Evolutionary conservation across 2,113 vertebrate genomes (phyloP).

Genomic region (Siphamia tubifer): DNA sequence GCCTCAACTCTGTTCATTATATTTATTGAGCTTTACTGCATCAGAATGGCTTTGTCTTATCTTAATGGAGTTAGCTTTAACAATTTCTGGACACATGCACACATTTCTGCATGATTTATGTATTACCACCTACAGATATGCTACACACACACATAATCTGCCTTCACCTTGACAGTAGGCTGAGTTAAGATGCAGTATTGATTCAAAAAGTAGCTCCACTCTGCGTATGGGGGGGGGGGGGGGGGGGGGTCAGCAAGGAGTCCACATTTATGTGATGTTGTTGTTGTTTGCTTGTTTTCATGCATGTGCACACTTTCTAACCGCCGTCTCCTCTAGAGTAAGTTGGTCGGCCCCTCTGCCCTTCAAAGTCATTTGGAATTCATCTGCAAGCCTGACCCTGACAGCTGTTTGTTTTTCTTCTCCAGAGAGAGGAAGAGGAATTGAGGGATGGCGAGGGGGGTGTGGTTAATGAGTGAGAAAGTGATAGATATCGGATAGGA

Average conservation of each 20-base stretch:
- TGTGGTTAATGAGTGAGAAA: slow-evolving; percentile 61
- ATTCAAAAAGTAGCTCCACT: slow-evolving; percentile 48
- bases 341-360: slow-evolving; percentile 66
- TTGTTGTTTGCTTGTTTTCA: slow-evolving; percentile 38
- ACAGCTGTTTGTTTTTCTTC: slow-evolving; percentile 76
- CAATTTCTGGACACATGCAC: neutral
- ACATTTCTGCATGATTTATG: neutral
- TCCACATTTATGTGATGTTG: slow-evolving; percentile 36
- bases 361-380: slow-evolving; percentile 79
- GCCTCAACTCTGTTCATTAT: neutral
- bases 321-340: slow-evolving; percentile 56
- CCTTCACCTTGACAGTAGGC: slow-evolving; percentile 60
- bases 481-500: slow-evolving; percentile 58
- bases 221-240: neutral
- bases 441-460: slow-evolving; percentile 28
- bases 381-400: slow-evolving; percentile 74
- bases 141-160: slow-evolving; percentile 10
- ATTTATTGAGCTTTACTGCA: slow-evolving; percentile 19
- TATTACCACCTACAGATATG: slow-evolving; percentile 13
- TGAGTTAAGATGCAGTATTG: slow-evolving; percentile 65
- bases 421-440: slow-evolving; percentile 55
- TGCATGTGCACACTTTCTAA: slow-evolving; percentile 1
- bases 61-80: slow-evolving; percentile 11
- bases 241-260: slow-evolving; percentile 4
- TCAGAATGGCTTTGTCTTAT: neutral